phyloP scores from a whole-genome alignment of 2,888 invertebrate genomes.

The Lycia hirtaria region DNA sequence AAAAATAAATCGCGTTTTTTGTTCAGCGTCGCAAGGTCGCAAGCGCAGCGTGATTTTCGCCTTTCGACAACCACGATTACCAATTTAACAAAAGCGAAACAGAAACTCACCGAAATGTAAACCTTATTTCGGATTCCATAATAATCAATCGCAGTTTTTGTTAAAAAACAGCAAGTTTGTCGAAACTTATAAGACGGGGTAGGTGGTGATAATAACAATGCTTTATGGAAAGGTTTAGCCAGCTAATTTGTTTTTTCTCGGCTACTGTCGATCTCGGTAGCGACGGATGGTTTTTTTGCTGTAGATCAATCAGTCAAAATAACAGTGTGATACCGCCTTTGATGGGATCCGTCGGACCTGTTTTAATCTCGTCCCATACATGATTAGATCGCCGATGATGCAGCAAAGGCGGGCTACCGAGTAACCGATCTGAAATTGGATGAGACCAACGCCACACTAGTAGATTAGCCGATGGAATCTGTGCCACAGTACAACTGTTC shows the following conservation, averaged over 20 bases:
- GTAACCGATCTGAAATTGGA: constrained; percentile 79
- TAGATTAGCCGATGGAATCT: constrained; percentile 67
- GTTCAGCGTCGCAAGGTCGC: constrained; percentile 75
- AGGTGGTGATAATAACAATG: constrained; percentile 84
- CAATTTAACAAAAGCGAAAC: constrained; percentile 43
- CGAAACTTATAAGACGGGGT: constrained; percentile 67
- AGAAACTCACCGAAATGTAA: constrained; percentile 49
- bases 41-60: constrained; percentile 81
- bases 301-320: constrained; percentile 86
- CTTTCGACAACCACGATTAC: constrained; percentile 74
- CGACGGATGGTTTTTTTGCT: constrained; percentile 77
- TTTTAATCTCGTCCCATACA: constrained; percentile 83
- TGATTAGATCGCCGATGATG: constrained; percentile 84
- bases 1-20: constrained; percentile 81
- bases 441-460: constrained; percentile 64
- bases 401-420: constrained; percentile 67
- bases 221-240: constrained; percentile 85
- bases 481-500: constrained; percentile 39
- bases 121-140: constrained; percentile 58
- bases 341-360: constrained; percentile 82
- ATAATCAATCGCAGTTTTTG: constrained; percentile 50
- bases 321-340: constrained; percentile 86
- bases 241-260: constrained; percentile 85
- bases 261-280: constrained; percentile 85
- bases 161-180: constrained; percentile 56